Conservation (phyloP, 2,888 invertebrate species). For the Andrena hattorfiana region DNA sequence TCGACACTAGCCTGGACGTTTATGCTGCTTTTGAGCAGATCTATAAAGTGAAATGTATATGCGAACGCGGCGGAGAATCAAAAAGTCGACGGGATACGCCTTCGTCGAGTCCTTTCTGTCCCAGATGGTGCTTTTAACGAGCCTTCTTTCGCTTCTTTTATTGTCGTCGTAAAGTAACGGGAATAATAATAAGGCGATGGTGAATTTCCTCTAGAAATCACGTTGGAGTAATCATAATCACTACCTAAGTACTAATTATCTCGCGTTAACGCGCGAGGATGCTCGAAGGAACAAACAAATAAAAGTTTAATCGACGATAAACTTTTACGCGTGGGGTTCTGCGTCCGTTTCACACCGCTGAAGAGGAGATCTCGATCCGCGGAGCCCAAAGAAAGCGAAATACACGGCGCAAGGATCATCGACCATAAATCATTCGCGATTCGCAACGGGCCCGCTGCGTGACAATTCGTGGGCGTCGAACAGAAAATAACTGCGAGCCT, state of each 20-base stretch:
- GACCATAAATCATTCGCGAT: constrained; percentile 40
- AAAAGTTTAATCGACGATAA: neutral
- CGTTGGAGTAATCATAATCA: too few relatives aligned
- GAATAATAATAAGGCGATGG: neutral
- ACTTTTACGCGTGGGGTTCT: neutral
- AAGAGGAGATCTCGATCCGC: constrained; percentile 15
- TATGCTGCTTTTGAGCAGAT: neutral
- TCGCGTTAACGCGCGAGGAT: neutral
- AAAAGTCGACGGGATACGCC: neutral
- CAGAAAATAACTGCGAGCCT: neutral
- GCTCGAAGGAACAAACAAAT: neutral
- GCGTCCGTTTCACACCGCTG: constrained; percentile 28
- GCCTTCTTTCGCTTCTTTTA: neutral
- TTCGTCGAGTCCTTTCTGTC: neutral
- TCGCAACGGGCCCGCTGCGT: constrained; percentile 12
- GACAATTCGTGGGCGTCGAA: neutral
- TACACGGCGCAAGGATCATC: constrained; percentile 3
- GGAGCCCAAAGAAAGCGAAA: constrained; percentile 24
- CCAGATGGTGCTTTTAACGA: neutral
- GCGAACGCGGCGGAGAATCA: neutral
- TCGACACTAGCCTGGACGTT: neutral
- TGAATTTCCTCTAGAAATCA: too few relatives aligned
- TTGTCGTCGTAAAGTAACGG: neutral
- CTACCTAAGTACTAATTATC: too few relatives aligned
- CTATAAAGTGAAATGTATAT: neutral